Base-by-base conservation (phyloP, 2,797 vertebrate genomes). In the Lepus oiostolus region DNA sequence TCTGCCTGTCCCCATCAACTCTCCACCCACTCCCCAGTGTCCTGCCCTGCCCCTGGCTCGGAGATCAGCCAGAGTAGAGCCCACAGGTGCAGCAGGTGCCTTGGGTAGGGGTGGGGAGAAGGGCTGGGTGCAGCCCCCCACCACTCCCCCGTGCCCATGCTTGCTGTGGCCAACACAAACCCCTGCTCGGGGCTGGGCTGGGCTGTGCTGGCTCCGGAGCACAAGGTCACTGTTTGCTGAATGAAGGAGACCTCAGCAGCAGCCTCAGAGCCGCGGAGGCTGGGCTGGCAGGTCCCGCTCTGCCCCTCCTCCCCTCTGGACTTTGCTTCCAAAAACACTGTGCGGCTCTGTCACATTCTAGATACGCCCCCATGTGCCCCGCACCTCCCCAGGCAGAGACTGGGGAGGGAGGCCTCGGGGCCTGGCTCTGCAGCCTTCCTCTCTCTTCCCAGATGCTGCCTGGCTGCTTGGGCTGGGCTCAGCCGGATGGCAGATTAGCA, bases 261-360 rank as follows among this genome's bases (percentile, higher is more conserved):
- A 77, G 63, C 58, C 60, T n/a, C 1, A 0, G 16, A 14, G 42
- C 42, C 12, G 42, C 6, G 1, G 79, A 75, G 70, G 63, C 70
- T 47, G 47, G 30, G 28, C 12, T 16, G 30, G 80, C 38, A 52
- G 88, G 75, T 24, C 12, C 28, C 83, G 72, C 30, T 76, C 67
- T 35, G 16, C 72, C 35, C 30, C 58, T 63, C 76, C 52, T 28
- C 4, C 54, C 67, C 52, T 28, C 54, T 42, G 75, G 62, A 83
- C 81, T 91, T 89, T 54, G 62, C 81, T 77, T 90, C 68, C 19
- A 62, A 67, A 72, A 82, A 74, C 74, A 24, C n/a, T 42, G 26
- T 67, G 67, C 32, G 7, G 90, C 62, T 76, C 62, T 4, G 67
- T 68, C 38, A 62, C 16, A 1, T 24, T 63, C 47, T 67, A 42